A percentile compares a stretch with the other conserved stretches of the same genome.
Evolutionary conservation across 2,797 vertebrate species (phyloP).

Genomic region (Arctocebus calabarensis): DNA sequence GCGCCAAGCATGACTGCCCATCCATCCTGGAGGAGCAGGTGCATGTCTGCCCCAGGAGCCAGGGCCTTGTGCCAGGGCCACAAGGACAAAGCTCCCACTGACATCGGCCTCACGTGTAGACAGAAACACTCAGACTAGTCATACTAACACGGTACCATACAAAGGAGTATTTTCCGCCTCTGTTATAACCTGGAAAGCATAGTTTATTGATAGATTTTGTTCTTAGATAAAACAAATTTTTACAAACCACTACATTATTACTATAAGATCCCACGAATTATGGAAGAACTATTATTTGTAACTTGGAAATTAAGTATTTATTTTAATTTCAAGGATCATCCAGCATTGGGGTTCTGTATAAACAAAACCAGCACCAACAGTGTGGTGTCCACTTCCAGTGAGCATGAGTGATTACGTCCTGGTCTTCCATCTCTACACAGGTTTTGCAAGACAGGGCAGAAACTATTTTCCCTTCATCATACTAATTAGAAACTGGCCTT

Average conservation of each 20-base stretch:
- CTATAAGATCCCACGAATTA: neutral
- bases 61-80: neutral
- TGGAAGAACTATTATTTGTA: neutral
- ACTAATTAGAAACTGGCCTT: neutral
- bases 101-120: neutral
- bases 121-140: accelerated
- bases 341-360: accelerated
- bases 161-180: neutral
- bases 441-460: accelerated
- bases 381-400: accelerated
- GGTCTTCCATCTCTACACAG: neutral
- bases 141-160: accelerated
- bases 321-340: neutral
- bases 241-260: neutral
- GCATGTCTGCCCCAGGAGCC: neutral
- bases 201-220: neutral
- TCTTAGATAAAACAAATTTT: neutral
- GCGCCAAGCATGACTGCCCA: neutral
- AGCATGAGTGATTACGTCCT: accelerated
- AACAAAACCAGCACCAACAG: accelerated
- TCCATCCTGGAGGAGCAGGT: neutral
- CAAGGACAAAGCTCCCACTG: neutral
- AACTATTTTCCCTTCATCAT: neutral
- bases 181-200: neutral
- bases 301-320: neutral